Evolutionary conservation across 1,140 invertebrate species (phyloP).

Genomic region (Phymorhynchus buccinoides): DNA sequence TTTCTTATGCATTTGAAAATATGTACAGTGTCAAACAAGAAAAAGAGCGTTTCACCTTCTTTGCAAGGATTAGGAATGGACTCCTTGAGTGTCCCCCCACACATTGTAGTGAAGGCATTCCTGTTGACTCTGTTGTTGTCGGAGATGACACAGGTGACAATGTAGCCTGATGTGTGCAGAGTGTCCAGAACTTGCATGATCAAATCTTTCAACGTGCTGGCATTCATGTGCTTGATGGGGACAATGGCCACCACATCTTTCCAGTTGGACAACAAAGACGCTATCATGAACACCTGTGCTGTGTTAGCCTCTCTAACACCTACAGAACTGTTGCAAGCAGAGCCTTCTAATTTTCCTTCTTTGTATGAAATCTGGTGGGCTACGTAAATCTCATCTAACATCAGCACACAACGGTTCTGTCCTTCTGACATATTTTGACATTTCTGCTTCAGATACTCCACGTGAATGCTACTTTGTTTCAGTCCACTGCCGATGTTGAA

Average conservation of each 20-base stretch:
- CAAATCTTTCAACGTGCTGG: not conserved
- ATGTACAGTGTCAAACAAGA: not conserved
- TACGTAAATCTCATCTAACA: not conserved
- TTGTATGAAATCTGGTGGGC: not conserved
- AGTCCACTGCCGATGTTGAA: not conserved
- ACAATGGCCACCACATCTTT: not conserved
- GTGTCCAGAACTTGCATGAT: not conserved
- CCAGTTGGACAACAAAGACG: not conserved
- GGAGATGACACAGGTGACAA: slow-evolving; percentile 9
- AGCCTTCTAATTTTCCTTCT: slow-evolving; percentile 9
- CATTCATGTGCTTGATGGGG: too few relatives aligned
- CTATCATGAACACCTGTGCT: not conserved
- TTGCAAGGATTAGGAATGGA: not conserved
- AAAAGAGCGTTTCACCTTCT: not conserved
- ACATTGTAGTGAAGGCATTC: not conserved
- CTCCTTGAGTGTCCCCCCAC: not conserved
- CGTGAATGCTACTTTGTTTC: not conserved
- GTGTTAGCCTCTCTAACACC: not conserved
- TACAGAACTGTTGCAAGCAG: not conserved
- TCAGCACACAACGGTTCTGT: not conserved
- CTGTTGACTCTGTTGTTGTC: slow-evolving; percentile 12
- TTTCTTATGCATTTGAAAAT: not conserved
- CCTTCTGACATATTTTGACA: not conserved
- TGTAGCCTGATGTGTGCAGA: not conserved
- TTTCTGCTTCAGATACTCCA: not conserved